These are phyloP conservation scores for Caenorhabditis macrosperma DNA, from an alignment of 2,888 invertebrate species.

Conservation along the genomic window DNA sequence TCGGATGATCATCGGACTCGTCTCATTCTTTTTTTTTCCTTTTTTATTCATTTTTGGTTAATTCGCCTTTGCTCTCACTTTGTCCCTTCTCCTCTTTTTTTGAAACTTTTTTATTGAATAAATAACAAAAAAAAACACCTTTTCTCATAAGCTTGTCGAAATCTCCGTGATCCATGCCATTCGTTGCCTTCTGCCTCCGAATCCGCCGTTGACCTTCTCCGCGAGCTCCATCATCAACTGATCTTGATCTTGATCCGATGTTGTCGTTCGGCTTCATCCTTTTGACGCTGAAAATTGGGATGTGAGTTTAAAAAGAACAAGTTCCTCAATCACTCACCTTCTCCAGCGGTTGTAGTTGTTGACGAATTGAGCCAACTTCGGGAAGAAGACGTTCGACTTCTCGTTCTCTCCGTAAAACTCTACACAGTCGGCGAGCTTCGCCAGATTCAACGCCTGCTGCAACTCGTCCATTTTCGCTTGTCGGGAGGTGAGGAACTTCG, in stretches of 20 bases:
- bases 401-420: slow-evolving; percentile 98
- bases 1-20: too few relatives aligned
- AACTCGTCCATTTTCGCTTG: slow-evolving; percentile 83
- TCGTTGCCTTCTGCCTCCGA: slow-evolving; percentile 48
- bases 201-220: slow-evolving; percentile 54
- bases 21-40: too few relatives aligned
- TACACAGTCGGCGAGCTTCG: slow-evolving; percentile 91
- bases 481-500: slow-evolving; percentile 77
- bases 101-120: too few relatives aligned
- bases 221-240: slow-evolving; percentile 64
- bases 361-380: slow-evolving; percentile 93
- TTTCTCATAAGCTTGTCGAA: slow-evolving; percentile 77
- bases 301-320: not conserved
- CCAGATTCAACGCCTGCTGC: slow-evolving; percentile 87
- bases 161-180: slow-evolving; percentile 76
- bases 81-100: too few relatives aligned
- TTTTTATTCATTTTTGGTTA: too few relatives aligned
- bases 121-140: too few relatives aligned
- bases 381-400: slow-evolving; percentile 93
- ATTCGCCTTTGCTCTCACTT: too few relatives aligned
- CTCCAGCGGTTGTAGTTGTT: slow-evolving; percentile 86
- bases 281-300: slow-evolving; percentile 54
- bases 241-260: slow-evolving; percentile 51
- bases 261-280: slow-evolving; percentile 62
- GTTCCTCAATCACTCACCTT: slow-evolving; percentile 36